Evolutionary conservation across 2,113 vertebrate species (phyloP).

Genomic region (Nerophis lumbriciformis): DNA sequence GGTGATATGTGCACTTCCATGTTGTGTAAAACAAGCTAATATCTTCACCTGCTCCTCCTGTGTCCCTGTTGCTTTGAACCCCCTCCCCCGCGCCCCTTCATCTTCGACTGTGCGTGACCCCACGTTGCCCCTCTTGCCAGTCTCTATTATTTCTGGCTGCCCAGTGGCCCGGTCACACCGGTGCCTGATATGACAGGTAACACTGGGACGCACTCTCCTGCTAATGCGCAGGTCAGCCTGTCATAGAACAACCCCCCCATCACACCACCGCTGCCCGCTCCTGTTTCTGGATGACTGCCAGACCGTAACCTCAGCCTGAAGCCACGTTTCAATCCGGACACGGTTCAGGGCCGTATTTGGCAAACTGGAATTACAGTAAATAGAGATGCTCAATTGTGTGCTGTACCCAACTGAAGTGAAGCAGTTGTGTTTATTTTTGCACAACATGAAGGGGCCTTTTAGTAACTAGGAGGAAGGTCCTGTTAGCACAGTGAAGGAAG

Average conservation of each 20-base stretch:
- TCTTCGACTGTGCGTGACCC: conserved; percentile 36
- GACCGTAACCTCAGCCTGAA: conserved; percentile 37
- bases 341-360: too few species aligned
- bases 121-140: conserved; percentile 66
- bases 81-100: background rate
- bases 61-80: conserved; percentile 8
- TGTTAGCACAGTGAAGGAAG: conserved; percentile 33
- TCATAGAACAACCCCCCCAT: conserved; percentile 26
- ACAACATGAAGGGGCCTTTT: conserved; percentile 10
- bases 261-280: conserved; percentile 34
- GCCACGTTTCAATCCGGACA: background rate
- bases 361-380: too few species aligned
- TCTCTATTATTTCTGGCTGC: conserved; percentile 61
- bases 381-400: too few species aligned
- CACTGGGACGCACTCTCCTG: conserved; percentile 55
- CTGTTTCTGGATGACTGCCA: conserved; percentile 56
- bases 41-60: conserved; percentile 14
- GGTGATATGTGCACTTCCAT: too few species aligned
- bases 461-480: conserved; percentile 27
- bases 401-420: too few species aligned
- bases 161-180: conserved; percentile 57
- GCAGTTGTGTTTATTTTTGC: conserved; percentile 24
- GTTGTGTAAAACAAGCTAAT: too few species aligned
- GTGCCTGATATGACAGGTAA: conserved; percentile 65
- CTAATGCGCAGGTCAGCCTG: conserved; percentile 60